Conservation (phyloP, 2,888 invertebrate species). For the Uloborus plumipes region DNA sequence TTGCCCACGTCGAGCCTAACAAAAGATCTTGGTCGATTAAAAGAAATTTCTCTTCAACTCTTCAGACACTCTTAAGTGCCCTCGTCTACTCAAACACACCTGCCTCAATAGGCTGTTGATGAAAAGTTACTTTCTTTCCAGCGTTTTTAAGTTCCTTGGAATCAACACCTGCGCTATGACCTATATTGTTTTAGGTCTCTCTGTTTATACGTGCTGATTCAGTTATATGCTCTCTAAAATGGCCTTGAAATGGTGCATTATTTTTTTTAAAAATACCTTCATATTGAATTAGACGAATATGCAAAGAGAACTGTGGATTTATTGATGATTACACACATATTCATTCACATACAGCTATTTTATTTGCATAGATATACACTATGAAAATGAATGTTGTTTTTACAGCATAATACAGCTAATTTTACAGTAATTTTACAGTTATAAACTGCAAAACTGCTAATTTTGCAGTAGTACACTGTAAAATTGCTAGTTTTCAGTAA, state of each 20-base stretch:
- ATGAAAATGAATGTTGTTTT: too few species aligned
- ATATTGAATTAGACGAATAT: too few species aligned
- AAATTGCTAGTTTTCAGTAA: too few species aligned
- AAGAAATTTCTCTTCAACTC: slow-evolving; percentile 10
- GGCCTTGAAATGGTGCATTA: neutral
- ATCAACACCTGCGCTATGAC: slow-evolving; percentile 40
- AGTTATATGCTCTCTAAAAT: neutral
- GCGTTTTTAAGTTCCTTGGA: slow-evolving; percentile 23
- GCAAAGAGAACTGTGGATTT: too few species aligned
- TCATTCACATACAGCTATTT: too few species aligned
- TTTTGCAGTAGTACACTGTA: too few species aligned
- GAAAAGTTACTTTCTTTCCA: slow-evolving; percentile 14
- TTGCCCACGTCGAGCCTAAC: neutral
- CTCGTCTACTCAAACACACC: slow-evolving; percentile 22
- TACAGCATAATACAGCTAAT: too few species aligned
- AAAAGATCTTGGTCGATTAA: slow-evolving; percentile 6
- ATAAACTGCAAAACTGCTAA: too few species aligned
- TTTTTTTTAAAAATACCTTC: neutral
- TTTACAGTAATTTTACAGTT: too few species aligned
- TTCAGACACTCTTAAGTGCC: slow-evolving; percentile 14
- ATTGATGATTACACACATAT: too few species aligned
- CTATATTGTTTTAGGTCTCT: slow-evolving; percentile 32
- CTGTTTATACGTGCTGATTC: neutral
- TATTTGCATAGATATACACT: too few species aligned
- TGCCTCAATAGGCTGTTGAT: slow-evolving; percentile 19